These are phyloP conservation scores for Sitobion miscanthi DNA, from an alignment of 1,140 invertebrate genomes.

Conservation along the genomic window DNA sequence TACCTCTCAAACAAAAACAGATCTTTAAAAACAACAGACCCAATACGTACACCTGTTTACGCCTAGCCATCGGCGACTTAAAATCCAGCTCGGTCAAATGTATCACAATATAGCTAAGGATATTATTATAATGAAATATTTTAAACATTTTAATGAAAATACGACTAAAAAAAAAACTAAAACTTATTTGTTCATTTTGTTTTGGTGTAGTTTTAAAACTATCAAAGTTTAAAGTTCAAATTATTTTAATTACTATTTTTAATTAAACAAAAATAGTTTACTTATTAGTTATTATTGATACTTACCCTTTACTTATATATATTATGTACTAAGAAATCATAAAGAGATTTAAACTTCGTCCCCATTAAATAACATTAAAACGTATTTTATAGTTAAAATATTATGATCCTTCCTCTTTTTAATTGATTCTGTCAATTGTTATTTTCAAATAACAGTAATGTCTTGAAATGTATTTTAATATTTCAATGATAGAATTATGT, in stretches of 20 bases:
- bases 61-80: too few relatives aligned
- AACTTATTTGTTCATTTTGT: background rate
- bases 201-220: background rate
- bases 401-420: background rate
- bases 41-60: too few relatives aligned
- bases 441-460: background rate
- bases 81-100: too few relatives aligned
- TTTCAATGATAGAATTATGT: background rate
- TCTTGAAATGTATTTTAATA: background rate
- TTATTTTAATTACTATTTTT: conserved; percentile 2
- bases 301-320: background rate
- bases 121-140: conserved; percentile 6
- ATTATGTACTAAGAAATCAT: background rate
- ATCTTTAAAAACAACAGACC: too few relatives aligned
- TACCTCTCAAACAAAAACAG: too few relatives aligned
- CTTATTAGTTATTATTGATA: background rate
- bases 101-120: background rate
- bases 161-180: background rate
- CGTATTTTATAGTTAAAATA: background rate
- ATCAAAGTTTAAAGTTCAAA: background rate
- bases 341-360: background rate
- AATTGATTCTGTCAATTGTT: background rate
- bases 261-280: conserved; percentile 9
- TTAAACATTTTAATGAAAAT: background rate
- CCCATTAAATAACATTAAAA: background rate